These are phyloP conservation scores for Tychaedon coryphoeus DNA, from an alignment of 2,113 vertebrate species.

Conservation along the genomic window DNA sequence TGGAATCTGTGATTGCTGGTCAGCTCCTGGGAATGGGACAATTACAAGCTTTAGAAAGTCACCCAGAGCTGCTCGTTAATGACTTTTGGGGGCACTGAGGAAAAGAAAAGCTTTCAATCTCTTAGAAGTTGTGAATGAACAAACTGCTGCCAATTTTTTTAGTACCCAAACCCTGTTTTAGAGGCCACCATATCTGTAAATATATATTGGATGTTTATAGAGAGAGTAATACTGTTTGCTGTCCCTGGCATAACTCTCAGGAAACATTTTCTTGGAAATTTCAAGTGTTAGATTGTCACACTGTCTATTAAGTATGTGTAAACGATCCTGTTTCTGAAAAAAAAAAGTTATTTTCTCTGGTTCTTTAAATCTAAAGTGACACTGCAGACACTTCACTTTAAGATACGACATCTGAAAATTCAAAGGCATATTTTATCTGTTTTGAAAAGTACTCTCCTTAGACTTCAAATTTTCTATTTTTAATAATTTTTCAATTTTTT, in stretches of 20 bases:
- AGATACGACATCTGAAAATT: not conserved
- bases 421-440: not conserved
- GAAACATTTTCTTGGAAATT: not conserved
- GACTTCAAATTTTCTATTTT: not conserved
- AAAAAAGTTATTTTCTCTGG: not conserved
- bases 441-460: not conserved
- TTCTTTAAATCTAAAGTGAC: not conserved
- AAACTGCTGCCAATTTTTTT: not conserved
- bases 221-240: not conserved
- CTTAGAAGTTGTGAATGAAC: not conserved
- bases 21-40: constrained; percentile 11
- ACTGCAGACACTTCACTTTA: not conserved
- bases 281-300: not conserved
- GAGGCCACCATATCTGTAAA: not conserved
- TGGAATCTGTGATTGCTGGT: not conserved
- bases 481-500: not conserved
- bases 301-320: not conserved
- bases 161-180: not conserved
- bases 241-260: not conserved
- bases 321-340: not conserved
- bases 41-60: constrained; percentile 42
- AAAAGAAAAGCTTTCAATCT: not conserved
- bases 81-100: not conserved
- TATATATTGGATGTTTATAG: not conserved
- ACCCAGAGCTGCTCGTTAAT: constrained; percentile 22